phyloP scores from a whole-genome alignment of 2,888 invertebrate genomes.

The Tetranychus piercei region DNA sequence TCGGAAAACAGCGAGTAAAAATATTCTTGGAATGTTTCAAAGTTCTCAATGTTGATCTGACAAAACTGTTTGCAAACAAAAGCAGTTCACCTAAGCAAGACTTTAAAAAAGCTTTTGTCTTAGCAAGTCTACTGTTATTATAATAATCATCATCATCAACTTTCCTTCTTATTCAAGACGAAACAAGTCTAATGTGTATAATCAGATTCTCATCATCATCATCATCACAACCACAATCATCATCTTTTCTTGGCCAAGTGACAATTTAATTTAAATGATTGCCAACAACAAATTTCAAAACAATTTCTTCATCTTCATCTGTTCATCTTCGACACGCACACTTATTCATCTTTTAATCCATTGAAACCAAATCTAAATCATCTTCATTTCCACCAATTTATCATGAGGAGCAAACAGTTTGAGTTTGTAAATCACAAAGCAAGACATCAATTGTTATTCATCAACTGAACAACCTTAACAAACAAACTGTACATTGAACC shows the following conservation, averaged over 20 bases:
- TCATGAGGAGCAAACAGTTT: too few relatives aligned
- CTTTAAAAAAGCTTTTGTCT: not conserved
- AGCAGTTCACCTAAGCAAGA: not conserved
- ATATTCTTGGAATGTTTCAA: not conserved
- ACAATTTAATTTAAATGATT: not conserved
- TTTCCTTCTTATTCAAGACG: not conserved
- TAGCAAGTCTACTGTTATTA: too few relatives aligned
- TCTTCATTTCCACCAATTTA: not conserved
- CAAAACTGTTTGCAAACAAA: not conserved
- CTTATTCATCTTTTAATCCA: not conserved
- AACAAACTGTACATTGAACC: too few relatives aligned
- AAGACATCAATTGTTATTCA: too few relatives aligned
- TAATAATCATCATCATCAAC: not conserved
- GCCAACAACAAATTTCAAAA: not conserved
- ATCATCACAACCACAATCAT: not conserved
- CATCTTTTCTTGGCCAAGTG: not conserved
- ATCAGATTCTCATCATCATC: not conserved
- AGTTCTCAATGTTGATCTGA: not conserved
- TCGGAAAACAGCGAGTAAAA: not conserved
- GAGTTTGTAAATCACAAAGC: too few relatives aligned
- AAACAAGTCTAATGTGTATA: not conserved
- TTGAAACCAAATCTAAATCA: not conserved
- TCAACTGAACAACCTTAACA: too few relatives aligned
- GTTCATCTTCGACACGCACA: not conserved
- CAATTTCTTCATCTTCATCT: not conserved